Percentiles rank a stretch among this genome's conserved stretches.
Conservation (phyloP, 2,888 invertebrate species). For the Caenorhabditis sp. region DNA sequence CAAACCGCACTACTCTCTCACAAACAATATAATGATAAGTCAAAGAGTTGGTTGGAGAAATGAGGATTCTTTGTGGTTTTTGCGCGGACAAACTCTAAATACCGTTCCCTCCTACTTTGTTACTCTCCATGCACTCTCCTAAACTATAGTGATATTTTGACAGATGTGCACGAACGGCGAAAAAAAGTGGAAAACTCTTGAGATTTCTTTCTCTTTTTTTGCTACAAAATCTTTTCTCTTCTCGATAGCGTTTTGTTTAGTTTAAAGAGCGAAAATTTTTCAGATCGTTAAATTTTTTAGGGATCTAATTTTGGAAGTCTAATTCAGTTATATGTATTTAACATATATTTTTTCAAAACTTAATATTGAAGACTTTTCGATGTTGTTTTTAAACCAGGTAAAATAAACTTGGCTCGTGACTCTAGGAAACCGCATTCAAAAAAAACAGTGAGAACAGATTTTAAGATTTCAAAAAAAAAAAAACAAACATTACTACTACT, state of each 20-base stretch:
- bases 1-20: neutral
- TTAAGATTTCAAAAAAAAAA: neutral
- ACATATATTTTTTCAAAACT: no score
- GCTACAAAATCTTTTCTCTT: neutral
- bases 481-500: conserved; percentile 41
- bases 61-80: neutral
- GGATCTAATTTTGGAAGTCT: neutral
- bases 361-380: no score
- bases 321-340: neutral
- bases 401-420: no score
- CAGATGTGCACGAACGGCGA: neutral
- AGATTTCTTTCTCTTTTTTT: neutral
- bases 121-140: neutral
- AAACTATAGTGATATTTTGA: neutral
- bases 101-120: neutral
- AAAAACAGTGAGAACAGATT: no score
- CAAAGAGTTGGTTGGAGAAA: neutral
- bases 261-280: neutral
- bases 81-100: no score
- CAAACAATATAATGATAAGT: neutral
- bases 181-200: conserved; percentile 1
- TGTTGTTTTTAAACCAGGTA: no score
- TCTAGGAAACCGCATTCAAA: no score
- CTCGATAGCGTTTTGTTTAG: conserved; percentile 2
- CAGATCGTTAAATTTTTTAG: no score